phyloP scores from a whole-genome alignment of 35 echinoderm and acorn worm genomes.

The Apostichopus parvimensis region DNA sequence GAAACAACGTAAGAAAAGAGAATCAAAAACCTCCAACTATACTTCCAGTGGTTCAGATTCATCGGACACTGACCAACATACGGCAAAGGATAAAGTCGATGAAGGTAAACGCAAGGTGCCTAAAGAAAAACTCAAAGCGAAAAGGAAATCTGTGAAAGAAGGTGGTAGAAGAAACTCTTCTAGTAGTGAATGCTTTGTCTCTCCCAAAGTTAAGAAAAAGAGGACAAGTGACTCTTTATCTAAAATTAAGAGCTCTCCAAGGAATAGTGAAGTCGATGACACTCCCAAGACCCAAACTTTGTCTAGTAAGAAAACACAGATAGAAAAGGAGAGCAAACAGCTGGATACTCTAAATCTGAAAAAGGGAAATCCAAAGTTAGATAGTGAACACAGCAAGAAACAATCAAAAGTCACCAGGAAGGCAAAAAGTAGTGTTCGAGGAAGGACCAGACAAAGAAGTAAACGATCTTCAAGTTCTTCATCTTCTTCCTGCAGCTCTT shows the following conservation, averaged over 20 bases:
- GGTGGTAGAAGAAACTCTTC: not conserved
- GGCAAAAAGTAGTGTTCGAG: not conserved
- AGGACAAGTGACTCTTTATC: not conserved
- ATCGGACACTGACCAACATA: not conserved
- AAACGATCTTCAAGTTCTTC: constrained; percentile 25
- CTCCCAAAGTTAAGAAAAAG: constrained; percentile 8
- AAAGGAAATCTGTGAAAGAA: not conserved
- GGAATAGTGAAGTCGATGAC: not conserved
- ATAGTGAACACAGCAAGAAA: not conserved
- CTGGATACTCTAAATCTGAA: not conserved
- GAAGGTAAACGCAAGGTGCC: not conserved
- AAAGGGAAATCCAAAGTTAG: not conserved
- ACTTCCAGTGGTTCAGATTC: not conserved
- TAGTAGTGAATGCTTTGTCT: not conserved
- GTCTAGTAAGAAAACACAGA: not conserved
- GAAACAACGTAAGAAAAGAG: not conserved
- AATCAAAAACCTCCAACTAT: not conserved
- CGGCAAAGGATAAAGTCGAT: not conserved
- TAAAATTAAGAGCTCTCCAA: not conserved
- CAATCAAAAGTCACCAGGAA: not conserved
- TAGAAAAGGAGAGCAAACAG: not conserved
- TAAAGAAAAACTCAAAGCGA: constrained; percentile 3
- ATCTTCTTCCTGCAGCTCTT: constrained; percentile 16
- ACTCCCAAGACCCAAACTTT: not conserved
- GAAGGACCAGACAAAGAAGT: not conserved